Base-by-base conservation (phyloP, 1,140 invertebrate species). In the Drosophila willistoni region DNA sequence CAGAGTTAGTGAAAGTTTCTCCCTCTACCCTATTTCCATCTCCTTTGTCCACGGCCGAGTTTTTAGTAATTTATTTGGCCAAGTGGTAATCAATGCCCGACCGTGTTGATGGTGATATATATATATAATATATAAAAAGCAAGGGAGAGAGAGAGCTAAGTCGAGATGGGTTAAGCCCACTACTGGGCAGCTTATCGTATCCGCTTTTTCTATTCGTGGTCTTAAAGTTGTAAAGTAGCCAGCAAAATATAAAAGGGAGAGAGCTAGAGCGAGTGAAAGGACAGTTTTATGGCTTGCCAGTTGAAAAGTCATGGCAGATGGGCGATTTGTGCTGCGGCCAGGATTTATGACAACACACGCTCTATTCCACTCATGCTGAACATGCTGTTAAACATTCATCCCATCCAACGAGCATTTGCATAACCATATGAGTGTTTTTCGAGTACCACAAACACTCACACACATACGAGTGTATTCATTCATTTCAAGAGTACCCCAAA, bases 251-350 rank as follows among this genome's bases (percentile, higher is more conserved):
- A 29, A 7, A 3, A 47, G 68, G 6, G 2, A 14, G 29, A 25
- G n/a, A 9, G 41, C n/a, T n/a, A 10, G 17, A 41, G 0, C 41
- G 6, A 7, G 39, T 10, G 7, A 47, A 44, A 77, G 42, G 80
- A 79, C 80, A 87, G 79, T 80, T 87, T 87, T 87, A 87, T 87
- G 77, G 83, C 33, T 70, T 57, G 67, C 22, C 79, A 80, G 83
- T 87, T 87, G 84, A 87, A 89, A 87, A 84, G 83, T 87, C 83
- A 87, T 76, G 79, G 84, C 83, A 87, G 80, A 87, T 89, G 83
- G 79, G 70, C 75, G 82, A 86, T 87, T 86, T 86, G 82, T 82
- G 75, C 63, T 51, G 39, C 71, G 22, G 34, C 51, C 29, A 64
- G 33, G 56, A 79, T 79, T 63, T 69, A 56, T 64, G 72, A 66